phyloP scores from a whole-genome alignment of 2,113 vertebrate genomes.

The Corvus cornix region DNA sequence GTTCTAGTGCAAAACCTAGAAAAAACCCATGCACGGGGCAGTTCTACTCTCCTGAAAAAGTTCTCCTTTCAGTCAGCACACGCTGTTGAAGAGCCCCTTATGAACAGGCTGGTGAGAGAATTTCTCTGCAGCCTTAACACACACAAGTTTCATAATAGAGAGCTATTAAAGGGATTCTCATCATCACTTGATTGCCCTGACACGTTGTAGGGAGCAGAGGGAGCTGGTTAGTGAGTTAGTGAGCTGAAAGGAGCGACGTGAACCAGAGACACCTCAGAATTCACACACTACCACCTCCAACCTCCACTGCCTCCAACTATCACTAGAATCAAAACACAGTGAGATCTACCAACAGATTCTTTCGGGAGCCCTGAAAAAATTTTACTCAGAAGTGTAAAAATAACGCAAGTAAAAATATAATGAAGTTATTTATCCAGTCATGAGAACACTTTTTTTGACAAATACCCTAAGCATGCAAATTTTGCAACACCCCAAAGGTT shows the following conservation, averaged over 20 bases:
- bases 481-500: background rate
- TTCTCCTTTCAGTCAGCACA: background rate
- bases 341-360: background rate
- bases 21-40: accelerated
- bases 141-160: background rate
- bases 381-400: background rate
- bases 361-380: background rate
- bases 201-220: background rate
- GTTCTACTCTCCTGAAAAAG: background rate
- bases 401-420: background rate
- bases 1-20: background rate
- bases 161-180: background rate
- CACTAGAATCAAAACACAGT: background rate
- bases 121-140: background rate
- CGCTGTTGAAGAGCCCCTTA: background rate
- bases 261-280: background rate
- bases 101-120: background rate
- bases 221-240: background rate
- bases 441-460: background rate
- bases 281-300: background rate
- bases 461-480: background rate
- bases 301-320: background rate
- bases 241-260: background rate
- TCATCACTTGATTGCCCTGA: background rate
- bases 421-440: background rate